Conservation (phyloP, 1,140 invertebrate species). For the Pseudomyrmex concolor region DNA sequence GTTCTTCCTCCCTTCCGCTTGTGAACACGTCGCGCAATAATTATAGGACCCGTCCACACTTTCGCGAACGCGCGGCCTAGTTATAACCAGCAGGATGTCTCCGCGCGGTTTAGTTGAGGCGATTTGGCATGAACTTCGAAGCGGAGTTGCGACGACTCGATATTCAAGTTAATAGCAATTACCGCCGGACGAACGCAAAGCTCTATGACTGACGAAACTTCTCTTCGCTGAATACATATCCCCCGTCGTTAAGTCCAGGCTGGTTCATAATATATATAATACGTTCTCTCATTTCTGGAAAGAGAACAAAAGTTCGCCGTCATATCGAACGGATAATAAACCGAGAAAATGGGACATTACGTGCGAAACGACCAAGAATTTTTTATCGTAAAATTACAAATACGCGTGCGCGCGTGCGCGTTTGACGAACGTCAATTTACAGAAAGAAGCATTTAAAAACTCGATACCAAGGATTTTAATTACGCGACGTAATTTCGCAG, state of each 20-base stretch:
- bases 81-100: conserved; percentile 42
- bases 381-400: conserved; percentile 27
- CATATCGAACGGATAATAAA: conserved; percentile 16
- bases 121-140: conserved; percentile 61
- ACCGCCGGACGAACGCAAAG: conserved; percentile 43
- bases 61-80: conserved; percentile 34
- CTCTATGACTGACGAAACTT: conserved; percentile 63
- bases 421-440: background rate
- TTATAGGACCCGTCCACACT: conserved; percentile 43
- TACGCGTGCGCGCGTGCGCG: too few relatives aligned
- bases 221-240: conserved; percentile 44
- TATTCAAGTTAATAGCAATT: conserved; percentile 67
- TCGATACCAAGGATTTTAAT: conserved; percentile 14
- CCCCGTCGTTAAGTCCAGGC: conserved; percentile 51
- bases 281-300: conserved; percentile 26
- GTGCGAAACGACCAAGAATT: background rate
- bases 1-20: conserved; percentile 7
- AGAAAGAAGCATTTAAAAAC: background rate
- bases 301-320: background rate
- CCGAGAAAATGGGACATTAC: conserved; percentile 27
- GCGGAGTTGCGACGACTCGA: conserved; percentile 58
- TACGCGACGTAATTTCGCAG: background rate
- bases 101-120: conserved; percentile 56
- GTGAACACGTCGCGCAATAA: conserved; percentile 51
- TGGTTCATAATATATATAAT: conserved; percentile 21